Evolutionary conservation across 2,797 vertebrate genomes (phyloP).

Genomic region (Mareca strepera): DNA sequence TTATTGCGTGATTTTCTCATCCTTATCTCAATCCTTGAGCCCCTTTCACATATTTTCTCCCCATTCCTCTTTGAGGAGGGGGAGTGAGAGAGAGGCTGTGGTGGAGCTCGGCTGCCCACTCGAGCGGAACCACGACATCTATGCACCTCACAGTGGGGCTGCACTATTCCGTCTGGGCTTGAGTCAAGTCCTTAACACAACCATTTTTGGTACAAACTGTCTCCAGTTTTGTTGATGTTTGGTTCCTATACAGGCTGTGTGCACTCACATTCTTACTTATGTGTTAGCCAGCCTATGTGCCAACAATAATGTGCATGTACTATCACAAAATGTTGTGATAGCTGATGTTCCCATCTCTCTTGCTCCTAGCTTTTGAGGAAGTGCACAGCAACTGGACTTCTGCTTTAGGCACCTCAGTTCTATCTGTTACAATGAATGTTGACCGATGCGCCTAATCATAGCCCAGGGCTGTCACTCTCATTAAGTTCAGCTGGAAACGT

Average conservation of each 20-base stretch:
- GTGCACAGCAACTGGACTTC: background rate
- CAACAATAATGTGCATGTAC: background rate
- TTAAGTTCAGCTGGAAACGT: background rate
- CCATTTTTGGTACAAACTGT: background rate
- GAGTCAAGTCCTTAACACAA: background rate
- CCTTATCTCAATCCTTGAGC: too few species aligned
- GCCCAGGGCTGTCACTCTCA: background rate
- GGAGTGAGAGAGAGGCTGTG: too few species aligned
- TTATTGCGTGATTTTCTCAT: too few species aligned
- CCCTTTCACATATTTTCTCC: too few species aligned
- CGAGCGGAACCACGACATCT: too few species aligned
- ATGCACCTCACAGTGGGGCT: rapidly evolving
- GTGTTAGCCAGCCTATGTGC: background rate
- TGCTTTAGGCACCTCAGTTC: background rate
- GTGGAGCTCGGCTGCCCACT: too few species aligned
- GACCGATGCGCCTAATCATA: background rate
- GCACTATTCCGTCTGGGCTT: background rate
- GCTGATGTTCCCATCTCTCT: background rate
- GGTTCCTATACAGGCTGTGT: background rate
- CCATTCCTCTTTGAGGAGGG: too few species aligned
- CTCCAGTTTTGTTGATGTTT: background rate
- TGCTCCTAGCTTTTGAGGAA: rapidly evolving
- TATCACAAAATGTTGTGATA: background rate
- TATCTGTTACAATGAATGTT: background rate
- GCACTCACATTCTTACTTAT: background rate